phyloP scores from a whole-genome alignment of 2,113 vertebrate genomes.

The Callipepla squamata region DNA sequence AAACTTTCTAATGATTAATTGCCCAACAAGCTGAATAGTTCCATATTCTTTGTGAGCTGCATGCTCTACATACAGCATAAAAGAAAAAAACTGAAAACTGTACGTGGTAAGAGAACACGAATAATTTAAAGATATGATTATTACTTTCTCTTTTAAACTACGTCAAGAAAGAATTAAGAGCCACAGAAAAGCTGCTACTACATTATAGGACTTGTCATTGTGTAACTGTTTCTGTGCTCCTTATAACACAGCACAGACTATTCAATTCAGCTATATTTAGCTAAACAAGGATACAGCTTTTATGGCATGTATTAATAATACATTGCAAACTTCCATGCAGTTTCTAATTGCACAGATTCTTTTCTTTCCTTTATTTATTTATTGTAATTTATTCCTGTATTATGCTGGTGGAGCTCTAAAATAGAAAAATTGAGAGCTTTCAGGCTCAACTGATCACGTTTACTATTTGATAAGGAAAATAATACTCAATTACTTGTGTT shows the following conservation, averaged over 20 bases:
- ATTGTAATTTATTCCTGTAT: constrained; percentile 46
- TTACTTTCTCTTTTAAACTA: not conserved
- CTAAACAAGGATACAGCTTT: not conserved
- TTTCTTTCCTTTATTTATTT: not conserved
- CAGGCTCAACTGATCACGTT: constrained; percentile 47
- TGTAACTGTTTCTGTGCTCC: constrained; percentile 12
- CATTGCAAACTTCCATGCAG: constrained; percentile 25
- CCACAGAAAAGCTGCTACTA: constrained; percentile 7
- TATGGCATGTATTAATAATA: constrained; percentile 68
- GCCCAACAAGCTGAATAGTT: not conserved
- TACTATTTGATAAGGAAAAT: constrained; percentile 42
- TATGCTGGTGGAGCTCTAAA: constrained; percentile 31
- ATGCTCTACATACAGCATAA: not conserved
- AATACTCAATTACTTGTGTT: constrained; percentile 48
- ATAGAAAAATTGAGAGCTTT: constrained; percentile 1
- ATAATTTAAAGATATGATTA: not conserved
- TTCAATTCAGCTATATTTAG: constrained; percentile 56
- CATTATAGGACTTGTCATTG: not conserved
- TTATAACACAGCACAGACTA: constrained; percentile 13
- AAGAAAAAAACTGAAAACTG: not conserved
- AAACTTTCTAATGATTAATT: not conserved
- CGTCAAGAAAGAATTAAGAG: constrained; percentile 12
- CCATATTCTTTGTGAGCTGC: not conserved
- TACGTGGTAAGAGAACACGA: not conserved
- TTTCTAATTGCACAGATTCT: constrained; percentile 18